phyloP scores from a whole-genome alignment of 1,140 invertebrate genomes.

The Zelostemma sp. region DNA sequence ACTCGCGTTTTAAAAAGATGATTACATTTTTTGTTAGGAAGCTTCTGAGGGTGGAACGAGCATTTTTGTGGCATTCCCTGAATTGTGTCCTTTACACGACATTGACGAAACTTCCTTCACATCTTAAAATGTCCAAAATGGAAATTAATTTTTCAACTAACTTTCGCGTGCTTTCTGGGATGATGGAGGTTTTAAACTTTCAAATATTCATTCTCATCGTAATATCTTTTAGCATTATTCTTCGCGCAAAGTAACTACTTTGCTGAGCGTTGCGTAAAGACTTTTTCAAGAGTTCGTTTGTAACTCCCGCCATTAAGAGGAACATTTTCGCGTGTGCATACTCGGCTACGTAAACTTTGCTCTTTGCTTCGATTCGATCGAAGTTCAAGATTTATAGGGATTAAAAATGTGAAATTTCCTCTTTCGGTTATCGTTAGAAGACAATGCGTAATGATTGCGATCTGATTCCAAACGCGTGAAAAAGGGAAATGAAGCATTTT shows the following conservation, averaged over 20 bases:
- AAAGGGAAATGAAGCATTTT: conserved; percentile 10
- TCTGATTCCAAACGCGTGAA: not conserved
- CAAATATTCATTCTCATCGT: conserved; percentile 27
- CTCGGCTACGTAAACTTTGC: conserved; percentile 39
- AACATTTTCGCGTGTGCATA: conserved; percentile 29
- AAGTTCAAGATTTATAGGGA: not conserved
- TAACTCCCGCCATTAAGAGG: conserved; percentile 38
- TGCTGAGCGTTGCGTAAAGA: conserved; percentile 40
- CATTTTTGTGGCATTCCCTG: not conserved
- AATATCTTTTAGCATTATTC: conserved; percentile 35
- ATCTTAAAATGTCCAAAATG: not conserved
- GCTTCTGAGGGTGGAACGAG: too few species aligned
- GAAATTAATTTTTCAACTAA: not conserved
- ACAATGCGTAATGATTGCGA: not conserved
- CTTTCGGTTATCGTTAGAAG: not conserved
- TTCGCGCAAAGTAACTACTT: conserved; percentile 39
- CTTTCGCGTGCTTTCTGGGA: not conserved
- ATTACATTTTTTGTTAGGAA: too few species aligned
- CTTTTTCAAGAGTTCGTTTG: conserved; percentile 42
- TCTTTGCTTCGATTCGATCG: conserved; percentile 29
- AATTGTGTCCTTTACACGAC: not conserved
- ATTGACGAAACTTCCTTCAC: too few species aligned
- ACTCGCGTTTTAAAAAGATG: too few species aligned
- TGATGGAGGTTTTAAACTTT: not conserved
- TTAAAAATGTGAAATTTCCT: not conserved